A percentile compares a stretch with the other conserved stretches of the same genome.
Evolutionary conservation across 2,888 invertebrate species (phyloP).

Genomic region (Brachynemurus nebulosus): DNA sequence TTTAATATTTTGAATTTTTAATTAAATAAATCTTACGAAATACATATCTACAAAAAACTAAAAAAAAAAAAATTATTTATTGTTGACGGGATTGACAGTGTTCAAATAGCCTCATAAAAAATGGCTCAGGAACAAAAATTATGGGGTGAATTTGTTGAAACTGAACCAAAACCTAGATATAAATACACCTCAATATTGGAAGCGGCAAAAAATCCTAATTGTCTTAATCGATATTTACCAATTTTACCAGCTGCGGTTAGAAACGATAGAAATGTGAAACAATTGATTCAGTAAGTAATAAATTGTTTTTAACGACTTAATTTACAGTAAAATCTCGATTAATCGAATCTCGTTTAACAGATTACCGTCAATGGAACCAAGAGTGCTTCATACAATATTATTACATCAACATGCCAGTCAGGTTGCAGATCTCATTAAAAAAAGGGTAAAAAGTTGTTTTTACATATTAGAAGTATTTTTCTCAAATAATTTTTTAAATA

Average conservation of each 20-base stretch:
- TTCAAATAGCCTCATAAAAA: too few relatives aligned
- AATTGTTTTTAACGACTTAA: not conserved
- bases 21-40: too few relatives aligned
- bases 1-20: too few relatives aligned
- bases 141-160: not conserved
- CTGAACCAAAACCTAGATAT: too few relatives aligned
- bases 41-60: too few relatives aligned
- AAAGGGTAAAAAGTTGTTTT: not conserved
- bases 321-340: not conserved
- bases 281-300: not conserved
- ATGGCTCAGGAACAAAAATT: too few relatives aligned
- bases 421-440: not conserved
- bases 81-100: too few relatives aligned
- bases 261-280: not conserved
- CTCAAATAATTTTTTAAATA: not conserved
- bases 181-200: not conserved
- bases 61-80: too few relatives aligned
- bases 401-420: conserved; percentile 1
- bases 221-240: not conserved
- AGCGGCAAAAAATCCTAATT: not conserved
- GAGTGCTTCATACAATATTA: conserved; percentile 4
- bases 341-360: not conserved
- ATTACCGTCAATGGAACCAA: conserved; percentile 4
- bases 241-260: not conserved
- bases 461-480: not conserved